A percentile compares a stretch with the other conserved stretches of the same genome.
These are phyloP conservation scores for Scortum barcoo DNA, from an alignment of 2,113 vertebrate genomes.

Conservation along the genomic window DNA sequence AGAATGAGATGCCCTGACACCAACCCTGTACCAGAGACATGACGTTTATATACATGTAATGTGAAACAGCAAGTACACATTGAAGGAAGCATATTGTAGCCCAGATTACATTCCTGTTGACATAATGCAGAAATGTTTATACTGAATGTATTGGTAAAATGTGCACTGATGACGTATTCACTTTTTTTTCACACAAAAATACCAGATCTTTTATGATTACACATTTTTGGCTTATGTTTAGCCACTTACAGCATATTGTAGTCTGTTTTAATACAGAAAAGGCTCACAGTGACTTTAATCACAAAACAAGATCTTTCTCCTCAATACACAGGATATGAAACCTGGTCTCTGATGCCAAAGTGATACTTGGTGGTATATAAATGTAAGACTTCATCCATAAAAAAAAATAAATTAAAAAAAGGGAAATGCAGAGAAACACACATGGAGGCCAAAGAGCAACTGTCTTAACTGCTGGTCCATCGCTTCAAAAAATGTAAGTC, in stretches of 20 bases:
- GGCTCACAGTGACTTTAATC: too few relatives aligned
- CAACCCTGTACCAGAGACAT: not conserved
- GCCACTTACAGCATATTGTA: not conserved
- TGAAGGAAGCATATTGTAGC: not conserved
- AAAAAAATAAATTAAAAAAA: not conserved
- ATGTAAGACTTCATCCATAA: too few relatives aligned
- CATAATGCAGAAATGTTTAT: not conserved
- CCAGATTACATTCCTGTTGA: too few relatives aligned
- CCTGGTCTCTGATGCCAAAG: not conserved
- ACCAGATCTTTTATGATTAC: not conserved
- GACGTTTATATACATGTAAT: not conserved
- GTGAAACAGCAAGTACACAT: not conserved
- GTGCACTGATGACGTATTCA: not conserved
- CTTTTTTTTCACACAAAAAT: not conserved
- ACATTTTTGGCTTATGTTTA: not conserved
- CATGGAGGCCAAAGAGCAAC: not conserved
- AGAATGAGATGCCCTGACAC: not conserved
- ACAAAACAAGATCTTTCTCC: too few relatives aligned
- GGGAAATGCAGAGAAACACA: not conserved
- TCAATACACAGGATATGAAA: not conserved
- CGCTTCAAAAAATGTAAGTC: not conserved
- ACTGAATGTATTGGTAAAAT: not conserved
- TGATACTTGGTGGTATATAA: not conserved
- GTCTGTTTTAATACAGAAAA: too few relatives aligned
- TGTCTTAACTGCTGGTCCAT: not conserved